These are phyloP conservation scores for Tachycineta bicolor DNA, from an alignment of 2,113 vertebrate species.

Conservation along the genomic window DNA sequence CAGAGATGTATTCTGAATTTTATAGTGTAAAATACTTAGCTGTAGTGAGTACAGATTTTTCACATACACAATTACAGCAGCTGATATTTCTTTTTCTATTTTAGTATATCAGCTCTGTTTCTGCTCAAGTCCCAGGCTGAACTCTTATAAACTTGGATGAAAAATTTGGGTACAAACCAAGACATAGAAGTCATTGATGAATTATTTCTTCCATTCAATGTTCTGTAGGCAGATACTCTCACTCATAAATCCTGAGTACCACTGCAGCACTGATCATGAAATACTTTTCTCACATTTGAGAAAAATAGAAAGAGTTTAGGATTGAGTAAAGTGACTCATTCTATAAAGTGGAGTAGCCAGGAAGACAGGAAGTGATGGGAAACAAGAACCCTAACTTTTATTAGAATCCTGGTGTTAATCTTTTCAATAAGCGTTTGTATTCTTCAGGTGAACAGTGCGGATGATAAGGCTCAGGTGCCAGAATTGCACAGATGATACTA, in stretches of 20 bases:
- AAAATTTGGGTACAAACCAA: not conserved
- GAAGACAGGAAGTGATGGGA: not conserved
- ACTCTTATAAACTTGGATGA: not conserved
- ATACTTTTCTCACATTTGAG: not conserved
- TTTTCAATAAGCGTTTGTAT: not conserved
- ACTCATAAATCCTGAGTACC: not conserved
- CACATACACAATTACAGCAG: not conserved
- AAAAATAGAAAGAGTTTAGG: not conserved
- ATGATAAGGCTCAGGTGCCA: not conserved
- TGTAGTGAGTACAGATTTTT: not conserved
- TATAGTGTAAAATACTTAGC: not conserved
- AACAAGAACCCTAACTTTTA: not conserved
- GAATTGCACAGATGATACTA: not conserved
- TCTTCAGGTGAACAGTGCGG: not conserved
- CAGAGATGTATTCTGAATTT: not conserved
- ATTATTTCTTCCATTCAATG: not conserved
- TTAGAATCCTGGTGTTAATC: not conserved
- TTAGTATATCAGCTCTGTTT: not conserved
- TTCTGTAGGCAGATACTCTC: not conserved
- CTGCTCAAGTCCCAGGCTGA: not conserved
- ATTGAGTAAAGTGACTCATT: not conserved
- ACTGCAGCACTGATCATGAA: not conserved
- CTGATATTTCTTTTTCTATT: not conserved
- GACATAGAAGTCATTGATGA: not conserved
- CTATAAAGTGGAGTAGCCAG: not conserved